Base-by-base conservation (phyloP, 2,797 vertebrate species). In the Dicrostonyx torquatus region DNA sequence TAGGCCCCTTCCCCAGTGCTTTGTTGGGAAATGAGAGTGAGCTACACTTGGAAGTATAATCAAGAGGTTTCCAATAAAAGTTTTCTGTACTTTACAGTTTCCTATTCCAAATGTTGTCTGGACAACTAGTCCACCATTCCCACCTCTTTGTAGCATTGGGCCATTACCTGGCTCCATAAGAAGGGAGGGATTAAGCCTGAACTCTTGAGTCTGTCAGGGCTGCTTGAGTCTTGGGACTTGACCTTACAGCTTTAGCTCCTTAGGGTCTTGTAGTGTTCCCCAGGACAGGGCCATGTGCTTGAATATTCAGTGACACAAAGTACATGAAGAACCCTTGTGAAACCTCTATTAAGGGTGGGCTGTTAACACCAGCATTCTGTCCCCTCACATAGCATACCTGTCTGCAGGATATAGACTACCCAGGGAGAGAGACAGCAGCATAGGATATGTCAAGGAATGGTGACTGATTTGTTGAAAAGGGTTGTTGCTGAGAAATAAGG, bases 51-150 rank as follows among this genome's bases (percentile, higher is more conserved):
- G 97, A 97, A 83, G 92, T 95, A 85, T 97, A 98, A 98, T 97
- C 90, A 93, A 92, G 97, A 94, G 96, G 97, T 98, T 98, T 98
- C 97, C 98, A 98, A 97, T 98, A 98, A 98, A 98, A 86, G 96
- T 95, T 97, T 98, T 98, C 97, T 9, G 96, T 98, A 98, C 97
- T 96, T 97, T 96, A 95, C 37, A 78, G 45, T 58, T 58, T 95
- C n/a, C 18, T 93, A 70, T 92, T 43, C 40, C 68, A 17, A 15
- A 82, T 31, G 58, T 84, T 86, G 50, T 94, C 31, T 58, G 8
- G 40, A 89, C 29, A 34, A 31, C 73, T 72, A 34, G 50, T 60
- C 45, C 6, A 2, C 2, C 12, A 7, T 64, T 68, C 55, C 45
- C 53, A 24, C 1, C 18, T 55, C 22, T 55, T 2, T 91, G 40